Evolutionary conservation across 1,140 invertebrate genomes (phyloP), one percentile per base, ranked within the genome.

Genomic region (Drosophila rhopaloa): DNA sequence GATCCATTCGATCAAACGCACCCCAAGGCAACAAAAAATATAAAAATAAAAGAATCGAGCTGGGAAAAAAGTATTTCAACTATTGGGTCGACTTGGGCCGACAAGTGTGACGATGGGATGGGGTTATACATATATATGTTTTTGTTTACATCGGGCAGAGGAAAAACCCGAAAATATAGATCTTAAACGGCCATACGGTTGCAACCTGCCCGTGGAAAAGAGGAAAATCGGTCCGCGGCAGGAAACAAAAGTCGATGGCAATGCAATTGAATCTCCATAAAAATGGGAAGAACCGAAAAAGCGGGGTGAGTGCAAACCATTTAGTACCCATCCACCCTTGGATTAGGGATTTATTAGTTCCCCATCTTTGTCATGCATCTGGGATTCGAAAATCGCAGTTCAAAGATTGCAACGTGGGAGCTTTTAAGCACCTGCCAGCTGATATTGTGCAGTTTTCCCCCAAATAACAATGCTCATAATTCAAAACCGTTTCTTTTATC

Each of bases 261-360:
- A 35, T 76, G 81, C 81, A 84, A 84, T 84, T 84, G 81, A 85
- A 85, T 85, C 80, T 77, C 81, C 73, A 85, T 84, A 78, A 85
- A 84, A 85, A 59, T 48, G 24, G 41, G 35, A 74, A 56, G 58
- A 48, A 24, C 48, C 57, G 35, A 74, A 44, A 32, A 35, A 50
- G 13, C 6, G 47, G 29, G 29, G 7, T 5, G 3, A 2, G 4
- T 4, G 0, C 0, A 14, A 10, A 40, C 6, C 65, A 71, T 44
- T 29, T 56, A 29, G 38, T 58, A 48, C 3, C 32, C 66, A 40
- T 54, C 70, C 70, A 73, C 66, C 40, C 37, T 19, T 8, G 56
- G 44, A 46, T 73, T 51, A 55, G 57, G 60, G 53, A 84, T 82
- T 76, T 79, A 79, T 79, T 78, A 48, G 43, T 59, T 50, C 13